Base-by-base conservation (phyloP, 2,888 invertebrate species). In the Miltochrista miniata region DNA sequence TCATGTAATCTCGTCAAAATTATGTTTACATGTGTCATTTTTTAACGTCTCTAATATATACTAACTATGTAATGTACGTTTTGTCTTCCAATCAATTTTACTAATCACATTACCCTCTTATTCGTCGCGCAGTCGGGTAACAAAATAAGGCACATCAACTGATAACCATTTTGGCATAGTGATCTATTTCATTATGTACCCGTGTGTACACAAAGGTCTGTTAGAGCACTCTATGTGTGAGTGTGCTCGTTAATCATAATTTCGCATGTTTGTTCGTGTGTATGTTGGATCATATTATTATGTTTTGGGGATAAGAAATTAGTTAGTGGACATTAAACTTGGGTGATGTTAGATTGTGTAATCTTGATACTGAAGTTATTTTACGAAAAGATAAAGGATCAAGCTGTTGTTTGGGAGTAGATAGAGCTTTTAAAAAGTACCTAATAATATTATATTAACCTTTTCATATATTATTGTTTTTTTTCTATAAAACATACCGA, bases 241-340 rank as follows among this genome's bases (percentile, higher is more conserved):
- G 87, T 77, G 76, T 63, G 90, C 85, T 92, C 92, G 91, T 92
- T 92, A 92, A 92, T 92, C 92, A 92, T 92, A 86, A 91, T 92
- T 90, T 87, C 84, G 85, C 86, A 89, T 90, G 88, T 92, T 91
- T 92, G 90, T 90, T 83, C 87, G 83, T 90, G 89, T 89, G 81
- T 85, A 83, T 84, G 87, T 88, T 83, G 83, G 87, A 79, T 86
- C 87, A 87, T 83, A 88, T 90, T 91, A 92, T 91, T 90, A 91
- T 90, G 90, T 91, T 92, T 91, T 84, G 89, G 90, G 91, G 90
- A 92, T 92, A 92, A 92, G 92, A 92, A 92, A 92, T 92, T 92
- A 92, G 92, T 91, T 90, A 87, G 91, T 90, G 91, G 91, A 91
- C 91, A 90, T 91, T 87, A 91, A 91, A 90, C 85, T 91, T 89